Base-by-base conservation (phyloP, 2,113 vertebrate genomes). In the Morone chrysops region DNA sequence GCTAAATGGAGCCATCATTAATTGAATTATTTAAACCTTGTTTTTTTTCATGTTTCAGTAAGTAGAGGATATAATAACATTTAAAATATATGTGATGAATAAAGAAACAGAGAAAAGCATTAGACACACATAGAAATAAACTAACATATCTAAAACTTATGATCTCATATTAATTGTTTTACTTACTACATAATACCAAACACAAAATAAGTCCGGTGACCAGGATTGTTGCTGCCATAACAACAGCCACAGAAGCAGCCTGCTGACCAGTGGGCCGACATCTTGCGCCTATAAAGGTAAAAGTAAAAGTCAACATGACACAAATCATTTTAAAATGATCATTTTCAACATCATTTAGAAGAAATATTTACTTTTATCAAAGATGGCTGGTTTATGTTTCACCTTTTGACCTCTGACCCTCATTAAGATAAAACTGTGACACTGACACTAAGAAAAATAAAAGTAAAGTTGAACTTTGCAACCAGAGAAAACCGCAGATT, bases 121-220 rank as follows among this genome's bases (percentile, higher is more conserved):
- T 31, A 31, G 31, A 31, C 31, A 31, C 2, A 31, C 31, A 31
- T 4, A 31, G 31, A 31, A 31, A 31, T 31, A 31, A 31, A 31
- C 53, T n/a, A 10, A 43, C 1, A 43, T 13, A 63, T 4, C 8
- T 47, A 66, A 31, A 53, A 65, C 4, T 4, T 36, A 25, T 20
- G 0, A 18, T 36, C 13, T 5, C 5, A 12, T 13, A 36, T 18
- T 54, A 36, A 18, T 12, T 7, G n/a, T 18, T 38, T 40, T 6
- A 69, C 80, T 80, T 69, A 89, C 87, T 80, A 51, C 54, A 72
- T 56, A 80, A 61, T 3, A 70, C 1, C 2, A 51, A 31, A 36
- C 12, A 16, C n/a, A 82, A 36, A 11, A 82, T 0, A 40, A 87
- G 16, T 43, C 40, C 82, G 0, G 22, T 11, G 2, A 84, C 4